Conservation (phyloP, 2,888 invertebrate genomes). For the Oscheius sp. region DNA sequence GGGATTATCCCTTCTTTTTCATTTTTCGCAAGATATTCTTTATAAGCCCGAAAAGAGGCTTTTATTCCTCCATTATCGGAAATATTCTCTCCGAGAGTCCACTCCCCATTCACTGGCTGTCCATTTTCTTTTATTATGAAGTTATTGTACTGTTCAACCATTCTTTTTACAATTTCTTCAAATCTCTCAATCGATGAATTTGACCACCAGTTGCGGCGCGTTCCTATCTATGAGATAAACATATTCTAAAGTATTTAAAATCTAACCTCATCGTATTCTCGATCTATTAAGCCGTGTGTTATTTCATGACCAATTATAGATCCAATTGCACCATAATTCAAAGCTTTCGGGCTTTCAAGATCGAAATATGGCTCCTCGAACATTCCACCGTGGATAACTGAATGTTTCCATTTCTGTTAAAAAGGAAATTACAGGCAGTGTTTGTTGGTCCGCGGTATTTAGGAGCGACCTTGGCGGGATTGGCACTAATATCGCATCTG, state of each 20-base stretch:
- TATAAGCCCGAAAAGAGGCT: conserved; percentile 71
- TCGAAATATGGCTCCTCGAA: conserved; percentile 31
- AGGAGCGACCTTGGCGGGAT: no score
- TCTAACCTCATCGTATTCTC: conserved; percentile 91
- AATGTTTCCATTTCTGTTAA: not conserved
- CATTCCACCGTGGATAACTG: conserved; percentile 26
- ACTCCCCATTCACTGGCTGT: conserved; percentile 67
- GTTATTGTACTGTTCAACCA: conserved; percentile 44
- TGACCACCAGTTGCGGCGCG: no score
- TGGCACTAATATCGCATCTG: no score
- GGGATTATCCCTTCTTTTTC: conserved; percentile 70
- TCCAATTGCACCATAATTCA: conserved; percentile 80
- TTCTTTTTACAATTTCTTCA: conserved; percentile 81
- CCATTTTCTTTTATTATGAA: not conserved
- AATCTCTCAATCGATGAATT: no score
- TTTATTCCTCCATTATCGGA: conserved; percentile 74
- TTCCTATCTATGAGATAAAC: conserved; percentile 78
- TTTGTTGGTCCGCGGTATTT: no score
- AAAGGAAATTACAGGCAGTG: no score
- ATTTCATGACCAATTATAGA: conserved; percentile 73
- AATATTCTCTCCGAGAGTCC: conserved; percentile 73
- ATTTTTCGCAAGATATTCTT: conserved; percentile 63
- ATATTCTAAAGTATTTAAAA: conserved; percentile 90
- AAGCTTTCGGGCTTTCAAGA: conserved; percentile 75
- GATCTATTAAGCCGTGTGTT: conserved; percentile 79